Conservation (phyloP, 2,113 vertebrate species). For the Urocynchramus pylzowi region DNA sequence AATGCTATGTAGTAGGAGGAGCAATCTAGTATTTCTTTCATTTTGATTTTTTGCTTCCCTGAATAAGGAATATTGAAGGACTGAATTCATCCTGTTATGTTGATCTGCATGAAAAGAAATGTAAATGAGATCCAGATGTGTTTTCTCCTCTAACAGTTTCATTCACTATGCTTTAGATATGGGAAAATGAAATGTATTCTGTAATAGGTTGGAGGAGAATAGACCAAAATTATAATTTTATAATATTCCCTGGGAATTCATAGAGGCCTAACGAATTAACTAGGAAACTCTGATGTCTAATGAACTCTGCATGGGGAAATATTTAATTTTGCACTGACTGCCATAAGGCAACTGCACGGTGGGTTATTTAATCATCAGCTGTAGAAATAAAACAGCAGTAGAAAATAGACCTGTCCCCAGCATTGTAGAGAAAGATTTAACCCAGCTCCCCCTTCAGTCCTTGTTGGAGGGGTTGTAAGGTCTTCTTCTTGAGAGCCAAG, state of each 20-base stretch:
- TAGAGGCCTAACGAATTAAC: constrained; percentile 64
- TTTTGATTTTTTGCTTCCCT: neutral
- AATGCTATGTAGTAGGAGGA: neutral
- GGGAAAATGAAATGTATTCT: constrained; percentile 40
- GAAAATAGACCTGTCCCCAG: neutral
- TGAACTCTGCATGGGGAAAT: constrained; percentile 66
- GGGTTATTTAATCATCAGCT: constrained; percentile 63
- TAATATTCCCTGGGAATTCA: constrained; percentile 63
- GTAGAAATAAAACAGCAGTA: constrained; percentile 33
- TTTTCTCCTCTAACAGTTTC: constrained; percentile 52
- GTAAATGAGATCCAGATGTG: constrained; percentile 54
- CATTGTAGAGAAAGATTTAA: neutral
- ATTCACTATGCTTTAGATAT: constrained; percentile 38
- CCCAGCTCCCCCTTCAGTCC: neutral
- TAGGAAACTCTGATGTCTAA: constrained; percentile 59
- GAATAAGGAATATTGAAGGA: constrained; percentile 9
- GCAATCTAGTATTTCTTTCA: neutral
- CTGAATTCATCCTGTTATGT: constrained; percentile 28
- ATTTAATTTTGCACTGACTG: constrained; percentile 60
- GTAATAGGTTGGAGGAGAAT: constrained; percentile 52
- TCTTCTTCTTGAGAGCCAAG: neutral
- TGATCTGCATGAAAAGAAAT: constrained; percentile 48
- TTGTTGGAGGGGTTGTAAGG: neutral
- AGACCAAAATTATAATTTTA: constrained; percentile 62
- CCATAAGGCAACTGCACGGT: constrained; percentile 50